A percentile compares a stretch with the other conserved stretches of the same genome.
Evolutionary conservation across 1,140 invertebrate genomes (phyloP).

Genomic region (Drosophila littoralis): DNA sequence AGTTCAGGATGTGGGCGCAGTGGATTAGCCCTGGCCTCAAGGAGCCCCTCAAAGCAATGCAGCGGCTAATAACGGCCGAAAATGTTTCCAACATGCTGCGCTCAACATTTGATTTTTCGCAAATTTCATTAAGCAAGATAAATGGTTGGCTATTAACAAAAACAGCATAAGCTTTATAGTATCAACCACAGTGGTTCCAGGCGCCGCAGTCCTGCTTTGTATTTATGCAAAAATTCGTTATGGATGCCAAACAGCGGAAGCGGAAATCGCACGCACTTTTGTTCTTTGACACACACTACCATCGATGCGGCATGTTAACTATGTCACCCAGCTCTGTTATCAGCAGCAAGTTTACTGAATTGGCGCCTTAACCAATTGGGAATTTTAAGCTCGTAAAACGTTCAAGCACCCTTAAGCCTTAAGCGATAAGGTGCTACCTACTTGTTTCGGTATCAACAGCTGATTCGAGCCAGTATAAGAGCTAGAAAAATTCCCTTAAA

Average conservation of each 20-base stretch:
- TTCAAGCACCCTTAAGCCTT: too few relatives aligned
- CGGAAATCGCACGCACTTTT: conserved; percentile 54
- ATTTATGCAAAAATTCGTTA: conserved; percentile 83
- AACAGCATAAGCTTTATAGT: conserved; percentile 38
- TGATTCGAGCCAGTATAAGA: too few relatives aligned
- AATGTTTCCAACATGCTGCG: conserved; percentile 23
- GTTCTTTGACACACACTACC: conserved; percentile 9
- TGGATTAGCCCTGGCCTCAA: conserved; percentile 10
- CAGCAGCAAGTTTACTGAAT: too few relatives aligned
- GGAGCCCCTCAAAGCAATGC: conserved; percentile 46
- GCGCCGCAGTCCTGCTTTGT: conserved; percentile 5
- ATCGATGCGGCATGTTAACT: background rate
- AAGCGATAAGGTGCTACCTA: too few relatives aligned
- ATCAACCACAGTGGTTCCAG: conserved; percentile 27
- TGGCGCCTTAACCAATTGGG: too few relatives aligned
- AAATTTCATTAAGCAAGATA: conserved; percentile 84
- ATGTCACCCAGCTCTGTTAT: too few relatives aligned
- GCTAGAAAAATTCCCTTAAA: too few relatives aligned
- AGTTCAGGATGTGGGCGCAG: conserved; percentile 1
- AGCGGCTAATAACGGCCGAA: conserved; percentile 50
- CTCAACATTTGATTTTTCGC: conserved; percentile 62
- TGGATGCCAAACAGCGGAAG: conserved; percentile 55
- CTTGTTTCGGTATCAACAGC: too few relatives aligned
- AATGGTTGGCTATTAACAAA: conserved; percentile 78
- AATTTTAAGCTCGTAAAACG: too few relatives aligned